Conservation (phyloP, 2,113 vertebrate genomes). For the Ranitomeya variabilis region DNA sequence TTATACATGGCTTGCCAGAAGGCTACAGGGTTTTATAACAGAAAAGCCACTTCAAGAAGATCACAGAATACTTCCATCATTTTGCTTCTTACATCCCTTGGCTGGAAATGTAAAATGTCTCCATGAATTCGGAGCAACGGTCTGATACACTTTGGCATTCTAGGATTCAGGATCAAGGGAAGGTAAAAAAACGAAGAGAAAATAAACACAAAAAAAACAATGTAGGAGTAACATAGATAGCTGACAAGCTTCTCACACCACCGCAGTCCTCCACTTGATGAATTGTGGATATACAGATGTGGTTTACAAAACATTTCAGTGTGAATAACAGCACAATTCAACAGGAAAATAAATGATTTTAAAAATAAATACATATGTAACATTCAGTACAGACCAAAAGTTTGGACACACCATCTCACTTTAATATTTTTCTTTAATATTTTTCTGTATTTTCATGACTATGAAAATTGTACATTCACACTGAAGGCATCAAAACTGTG, state of each 20-base stretch:
- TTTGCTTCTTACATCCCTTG: slow-evolving; percentile 13
- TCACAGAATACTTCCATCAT: slow-evolving; percentile 17
- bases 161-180: neutral
- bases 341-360: no score
- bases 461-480: no score
- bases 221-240: neutral
- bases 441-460: no score
- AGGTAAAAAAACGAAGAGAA: neutral
- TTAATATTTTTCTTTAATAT: no score
- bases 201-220: neutral
- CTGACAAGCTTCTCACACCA: neutral
- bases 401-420: no score
- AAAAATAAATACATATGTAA: no score
- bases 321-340: no score
- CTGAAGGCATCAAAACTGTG: no score
- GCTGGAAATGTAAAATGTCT: neutral
- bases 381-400: no score
- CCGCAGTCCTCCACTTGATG: neutral
- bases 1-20: slow-evolving; percentile 10
- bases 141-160: neutral
- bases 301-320: neutral
- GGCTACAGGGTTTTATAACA: slow-evolving; percentile 8
- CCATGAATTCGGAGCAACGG: neutral
- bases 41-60: slow-evolving; percentile 18
- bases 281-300: neutral